These are phyloP conservation scores for Cryptus armator DNA, from an alignment of 2,888 invertebrate genomes.

Conservation along the genomic window DNA sequence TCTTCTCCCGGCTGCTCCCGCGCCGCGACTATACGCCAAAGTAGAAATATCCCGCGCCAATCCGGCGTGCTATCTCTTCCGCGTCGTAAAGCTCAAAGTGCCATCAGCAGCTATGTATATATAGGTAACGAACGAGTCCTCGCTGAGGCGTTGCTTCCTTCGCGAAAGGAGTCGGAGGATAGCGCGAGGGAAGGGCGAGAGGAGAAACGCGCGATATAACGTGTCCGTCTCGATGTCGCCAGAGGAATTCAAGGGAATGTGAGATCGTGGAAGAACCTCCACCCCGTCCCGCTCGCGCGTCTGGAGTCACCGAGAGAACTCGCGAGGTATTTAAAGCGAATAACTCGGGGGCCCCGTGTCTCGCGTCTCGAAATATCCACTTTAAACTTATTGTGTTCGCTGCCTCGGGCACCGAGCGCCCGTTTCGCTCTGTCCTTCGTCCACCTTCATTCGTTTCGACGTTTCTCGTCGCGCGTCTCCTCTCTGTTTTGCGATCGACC, in stretches of 20 bases:
- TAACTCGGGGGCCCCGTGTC: constrained; percentile 62
- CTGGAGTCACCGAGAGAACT: constrained; percentile 60
- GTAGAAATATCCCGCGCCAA: constrained; percentile 51
- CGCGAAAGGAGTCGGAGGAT: constrained; percentile 20
- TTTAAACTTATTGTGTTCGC: constrained; percentile 71
- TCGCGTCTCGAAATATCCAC: constrained; percentile 72
- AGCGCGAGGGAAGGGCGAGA: not conserved
- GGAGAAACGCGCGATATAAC: constrained; percentile 44
- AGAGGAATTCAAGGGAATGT: constrained; percentile 65
- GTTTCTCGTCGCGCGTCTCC: constrained; percentile 9
- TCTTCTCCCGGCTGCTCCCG: not conserved
- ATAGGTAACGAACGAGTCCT: constrained; percentile 33
- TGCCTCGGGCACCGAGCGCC: constrained; percentile 47
- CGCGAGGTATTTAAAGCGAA: constrained; percentile 74
- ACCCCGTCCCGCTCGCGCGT: constrained; percentile 60
- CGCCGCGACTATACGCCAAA: constrained; percentile 12
- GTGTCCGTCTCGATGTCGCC: constrained; percentile 65
- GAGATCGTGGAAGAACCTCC: constrained; percentile 49
- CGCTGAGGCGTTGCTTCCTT: constrained; percentile 50
- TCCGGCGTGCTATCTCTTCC: constrained; percentile 70
- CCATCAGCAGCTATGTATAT: constrained; percentile 21
- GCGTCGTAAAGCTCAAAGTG: constrained; percentile 70
- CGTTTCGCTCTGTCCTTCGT: constrained; percentile 41
- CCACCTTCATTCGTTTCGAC: constrained; percentile 30
- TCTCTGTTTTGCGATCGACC: constrained; percentile 46